Percentiles rank a stretch among this genome's conserved stretches.
Evolutionary conservation across 2,888 invertebrate species (phyloP).

Genomic region (Plutella xylostella): DNA sequence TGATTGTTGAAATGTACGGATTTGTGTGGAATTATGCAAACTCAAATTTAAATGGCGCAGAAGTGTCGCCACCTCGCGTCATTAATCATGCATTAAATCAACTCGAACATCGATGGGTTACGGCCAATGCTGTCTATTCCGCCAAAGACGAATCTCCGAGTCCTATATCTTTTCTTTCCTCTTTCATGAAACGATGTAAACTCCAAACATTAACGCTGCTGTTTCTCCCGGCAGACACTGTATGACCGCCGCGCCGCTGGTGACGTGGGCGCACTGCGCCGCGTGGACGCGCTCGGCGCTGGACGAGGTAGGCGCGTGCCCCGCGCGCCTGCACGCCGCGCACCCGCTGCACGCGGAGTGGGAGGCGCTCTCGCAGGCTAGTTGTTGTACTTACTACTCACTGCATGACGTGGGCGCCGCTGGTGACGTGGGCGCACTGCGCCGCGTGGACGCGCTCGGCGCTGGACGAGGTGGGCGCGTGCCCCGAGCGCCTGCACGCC

Average conservation of each 20-base stretch:
- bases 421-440: slow-evolving; percentile 85
- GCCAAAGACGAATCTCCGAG: no score
- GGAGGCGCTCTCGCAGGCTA: slow-evolving; percentile 79
- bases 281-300: slow-evolving; percentile 84
- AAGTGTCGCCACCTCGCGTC: no score
- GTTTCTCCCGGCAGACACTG: slow-evolving; percentile 80
- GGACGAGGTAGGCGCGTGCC: slow-evolving; percentile 68
- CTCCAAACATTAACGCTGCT: no score
- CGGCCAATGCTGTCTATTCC: no score
- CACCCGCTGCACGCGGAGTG: slow-evolving; percentile 84
- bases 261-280: slow-evolving; percentile 86
- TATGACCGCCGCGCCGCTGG: slow-evolving; percentile 82
- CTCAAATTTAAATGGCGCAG: no score
- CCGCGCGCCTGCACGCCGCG: slow-evolving; percentile 46
- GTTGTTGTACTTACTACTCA: no score
- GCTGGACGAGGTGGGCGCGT: slow-evolving; percentile 72
- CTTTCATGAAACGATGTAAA: no score
- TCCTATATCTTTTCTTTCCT: no score
- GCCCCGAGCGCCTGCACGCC: slow-evolving; percentile 42
- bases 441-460: slow-evolving; percentile 83
- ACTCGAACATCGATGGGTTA: no score
- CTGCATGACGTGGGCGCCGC: slow-evolving; percentile 83
- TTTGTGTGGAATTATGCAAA: no score
- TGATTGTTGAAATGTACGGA: no score
- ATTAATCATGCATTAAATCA: no score